Percentiles rank a stretch among this genome's conserved stretches.
Evolutionary conservation across 2,888 invertebrate species (phyloP).

Genomic region (Callyntrura sp.): DNA sequence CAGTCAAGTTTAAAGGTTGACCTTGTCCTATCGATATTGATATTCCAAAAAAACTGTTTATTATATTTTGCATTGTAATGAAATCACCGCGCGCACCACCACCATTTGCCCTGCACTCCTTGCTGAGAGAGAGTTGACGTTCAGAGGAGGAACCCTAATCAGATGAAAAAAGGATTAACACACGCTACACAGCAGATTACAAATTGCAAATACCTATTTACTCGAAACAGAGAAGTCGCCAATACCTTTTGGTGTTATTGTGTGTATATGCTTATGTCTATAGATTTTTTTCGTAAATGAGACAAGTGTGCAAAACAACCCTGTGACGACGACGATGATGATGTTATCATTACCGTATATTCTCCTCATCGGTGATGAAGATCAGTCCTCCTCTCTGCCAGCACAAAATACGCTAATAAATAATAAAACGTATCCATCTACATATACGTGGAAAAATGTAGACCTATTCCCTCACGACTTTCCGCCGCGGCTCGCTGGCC

Average conservation of each 20-base stretch:
- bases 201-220: not conserved
- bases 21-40: slow-evolving; percentile 29
- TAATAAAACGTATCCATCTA: not conserved
- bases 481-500: not conserved
- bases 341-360: not conserved
- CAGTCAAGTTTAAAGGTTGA: slow-evolving; percentile 38
- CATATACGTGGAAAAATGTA: not conserved
- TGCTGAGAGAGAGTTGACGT: not conserved
- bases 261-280: not conserved
- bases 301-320: not conserved
- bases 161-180: not conserved
- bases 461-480: slow-evolving; percentile 35
- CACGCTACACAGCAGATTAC: not conserved
- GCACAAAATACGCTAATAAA: not conserved
- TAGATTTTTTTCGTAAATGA: not conserved
- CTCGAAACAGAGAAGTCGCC: too few relatives aligned
- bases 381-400: not conserved
- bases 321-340: too few relatives aligned
- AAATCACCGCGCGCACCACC: not conserved
- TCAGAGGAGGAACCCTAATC: not conserved
- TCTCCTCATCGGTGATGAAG: not conserved
- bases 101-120: not conserved
- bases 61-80: not conserved
- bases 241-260: too few relatives aligned
- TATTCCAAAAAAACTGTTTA: slow-evolving; percentile 10